Conservation (phyloP, 2,888 invertebrate genomes). For the Eudemis profundana region DNA sequence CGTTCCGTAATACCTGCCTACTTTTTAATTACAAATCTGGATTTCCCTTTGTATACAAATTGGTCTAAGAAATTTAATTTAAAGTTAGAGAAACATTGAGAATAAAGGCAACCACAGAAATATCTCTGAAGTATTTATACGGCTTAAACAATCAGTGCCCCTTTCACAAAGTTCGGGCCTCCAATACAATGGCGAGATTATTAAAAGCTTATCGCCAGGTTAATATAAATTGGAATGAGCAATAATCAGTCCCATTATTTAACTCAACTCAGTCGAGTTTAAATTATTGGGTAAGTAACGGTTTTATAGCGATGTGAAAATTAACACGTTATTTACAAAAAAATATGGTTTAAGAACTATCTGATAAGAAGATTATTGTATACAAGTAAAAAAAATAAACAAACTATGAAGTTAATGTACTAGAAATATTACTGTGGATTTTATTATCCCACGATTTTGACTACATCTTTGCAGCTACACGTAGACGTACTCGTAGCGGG, state of each 20-base stretch:
- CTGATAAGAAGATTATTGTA: too few species aligned
- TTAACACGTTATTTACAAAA: not conserved
- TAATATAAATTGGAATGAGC: constrained; percentile 33
- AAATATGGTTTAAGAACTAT: not conserved
- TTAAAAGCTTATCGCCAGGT: constrained; percentile 39
- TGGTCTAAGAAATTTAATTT: constrained; percentile 31
- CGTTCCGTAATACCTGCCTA: not conserved
- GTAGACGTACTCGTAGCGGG: not conserved
- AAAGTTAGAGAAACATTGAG: constrained; percentile 31
- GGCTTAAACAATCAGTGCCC: constrained; percentile 43
- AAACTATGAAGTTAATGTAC: too few species aligned
- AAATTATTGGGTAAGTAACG: constrained; percentile 11
- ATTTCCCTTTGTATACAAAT: constrained; percentile 6
- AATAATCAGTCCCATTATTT: constrained; percentile 35
- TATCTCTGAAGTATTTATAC: constrained; percentile 42
- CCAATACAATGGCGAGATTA: constrained; percentile 37
- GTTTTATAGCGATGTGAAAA: not conserved
- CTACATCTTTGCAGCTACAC: not conserved
- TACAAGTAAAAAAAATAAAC: too few species aligned
- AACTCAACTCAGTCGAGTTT: constrained; percentile 5
- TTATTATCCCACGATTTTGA: too few species aligned
- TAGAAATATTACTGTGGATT: too few species aligned
- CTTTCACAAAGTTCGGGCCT: constrained; percentile 36
- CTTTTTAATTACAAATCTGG: not conserved
- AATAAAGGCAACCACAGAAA: constrained; percentile 36